Evolutionary conservation across 2,797 vertebrate species (phyloP).

Genomic region (Natrix natrix): DNA sequence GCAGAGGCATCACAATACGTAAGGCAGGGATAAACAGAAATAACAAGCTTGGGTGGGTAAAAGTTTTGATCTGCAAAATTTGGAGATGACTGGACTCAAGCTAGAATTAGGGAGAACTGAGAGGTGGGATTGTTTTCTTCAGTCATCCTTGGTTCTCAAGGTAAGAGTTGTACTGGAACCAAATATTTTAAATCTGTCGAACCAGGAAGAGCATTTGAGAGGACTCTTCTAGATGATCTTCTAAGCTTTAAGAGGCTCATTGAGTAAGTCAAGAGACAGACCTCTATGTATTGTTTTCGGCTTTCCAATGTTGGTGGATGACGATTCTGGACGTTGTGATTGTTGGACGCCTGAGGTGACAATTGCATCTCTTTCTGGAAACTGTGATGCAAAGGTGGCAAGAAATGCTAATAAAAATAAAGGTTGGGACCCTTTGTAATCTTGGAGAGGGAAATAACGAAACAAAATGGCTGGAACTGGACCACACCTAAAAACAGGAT

Average conservation of each 20-base stretch:
- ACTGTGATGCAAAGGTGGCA: neutral
- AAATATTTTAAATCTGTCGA: neutral
- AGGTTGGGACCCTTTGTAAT: neutral
- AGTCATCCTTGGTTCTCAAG: neutral
- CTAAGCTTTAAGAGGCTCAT: neutral
- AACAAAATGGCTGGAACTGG: too few species aligned
- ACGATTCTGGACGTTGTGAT: neutral
- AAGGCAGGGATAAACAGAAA: neutral
- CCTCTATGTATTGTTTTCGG: too few species aligned
- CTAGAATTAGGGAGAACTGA: neutral
- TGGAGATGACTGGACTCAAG: neutral
- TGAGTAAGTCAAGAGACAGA: neutral
- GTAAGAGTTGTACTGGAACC: too few species aligned
- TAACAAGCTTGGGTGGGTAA: neutral
- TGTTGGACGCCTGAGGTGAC: neutral
- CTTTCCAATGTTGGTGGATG: neutral
- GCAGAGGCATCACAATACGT: neutral
- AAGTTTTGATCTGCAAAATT: neutral
- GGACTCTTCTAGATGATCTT: neutral
- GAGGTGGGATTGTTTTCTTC: neutral
- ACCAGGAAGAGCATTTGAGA: neutral
- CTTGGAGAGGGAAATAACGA: too few species aligned
- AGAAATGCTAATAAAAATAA: neutral
- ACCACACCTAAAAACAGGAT: too few species aligned
- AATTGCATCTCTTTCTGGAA: neutral